Percentiles rank a stretch among this genome's conserved stretches.
Conservation (phyloP, 1,140 invertebrate genomes). For the Polypedilum pembai region DNA sequence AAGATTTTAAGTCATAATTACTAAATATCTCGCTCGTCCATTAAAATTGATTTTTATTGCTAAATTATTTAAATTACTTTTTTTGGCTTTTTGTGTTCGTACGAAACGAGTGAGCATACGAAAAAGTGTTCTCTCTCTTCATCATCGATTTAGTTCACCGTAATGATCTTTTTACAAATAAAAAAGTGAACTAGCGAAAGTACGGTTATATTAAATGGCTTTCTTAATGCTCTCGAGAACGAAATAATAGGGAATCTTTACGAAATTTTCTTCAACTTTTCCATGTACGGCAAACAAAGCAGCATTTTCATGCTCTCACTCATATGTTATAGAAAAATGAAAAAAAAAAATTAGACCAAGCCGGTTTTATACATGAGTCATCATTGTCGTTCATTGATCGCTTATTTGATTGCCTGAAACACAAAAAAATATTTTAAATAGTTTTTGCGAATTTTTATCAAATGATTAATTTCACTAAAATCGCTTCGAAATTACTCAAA, state of each 20-base stretch:
- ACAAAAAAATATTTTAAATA: background rate
- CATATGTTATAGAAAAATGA: background rate
- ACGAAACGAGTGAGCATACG: no score
- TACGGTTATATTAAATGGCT: background rate
- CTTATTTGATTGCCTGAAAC: no score
- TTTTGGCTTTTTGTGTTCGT: background rate
- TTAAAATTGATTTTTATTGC: background rate
- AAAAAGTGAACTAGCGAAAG: background rate
- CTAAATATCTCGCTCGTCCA: background rate
- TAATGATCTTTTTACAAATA: background rate
- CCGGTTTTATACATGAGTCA: conserved; percentile 26
- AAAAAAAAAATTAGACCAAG: conserved; percentile 20
- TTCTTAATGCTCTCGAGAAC: background rate
- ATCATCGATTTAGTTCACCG: background rate
- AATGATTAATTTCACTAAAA: background rate
- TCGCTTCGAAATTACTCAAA: background rate
- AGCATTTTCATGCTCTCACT: background rate
- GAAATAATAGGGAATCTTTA: background rate
- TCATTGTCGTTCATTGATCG: background rate
- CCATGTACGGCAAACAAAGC: background rate
- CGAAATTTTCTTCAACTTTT: background rate
- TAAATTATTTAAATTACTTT: conserved; percentile 20
- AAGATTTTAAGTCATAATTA: background rate
- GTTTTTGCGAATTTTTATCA: conserved; percentile 13
- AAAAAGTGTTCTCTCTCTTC: no score